Conservation (phyloP, 1,140 invertebrate species). For the Chrysomallon squamiferum region DNA sequence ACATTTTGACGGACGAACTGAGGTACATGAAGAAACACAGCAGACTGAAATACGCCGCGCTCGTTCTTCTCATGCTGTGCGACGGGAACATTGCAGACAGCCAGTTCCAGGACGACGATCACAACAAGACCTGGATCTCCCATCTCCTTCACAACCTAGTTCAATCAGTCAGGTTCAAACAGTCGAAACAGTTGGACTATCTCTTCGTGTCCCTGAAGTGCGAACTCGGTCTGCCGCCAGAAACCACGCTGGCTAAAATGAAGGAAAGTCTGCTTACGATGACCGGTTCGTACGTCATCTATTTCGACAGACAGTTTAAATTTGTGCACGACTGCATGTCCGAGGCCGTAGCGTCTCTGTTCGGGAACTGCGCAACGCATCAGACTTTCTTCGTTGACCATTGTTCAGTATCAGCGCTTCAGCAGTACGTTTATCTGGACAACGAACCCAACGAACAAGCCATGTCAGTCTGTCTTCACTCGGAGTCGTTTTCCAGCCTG, state of each 20-base stretch:
- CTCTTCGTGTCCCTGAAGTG: background rate
- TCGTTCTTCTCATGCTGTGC: background rate
- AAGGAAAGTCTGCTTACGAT: background rate
- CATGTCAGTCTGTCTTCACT: background rate
- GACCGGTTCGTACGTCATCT: background rate
- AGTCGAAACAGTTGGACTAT: background rate
- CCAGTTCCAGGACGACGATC: too few species aligned
- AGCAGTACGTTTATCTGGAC: background rate
- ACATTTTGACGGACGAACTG: background rate
- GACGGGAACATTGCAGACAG: background rate
- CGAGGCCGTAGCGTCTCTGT: background rate
- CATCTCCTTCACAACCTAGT: too few species aligned
- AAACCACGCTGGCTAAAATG: background rate
- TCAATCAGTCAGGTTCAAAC: background rate
- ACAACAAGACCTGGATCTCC: too few species aligned
- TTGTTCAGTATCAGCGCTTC: background rate
- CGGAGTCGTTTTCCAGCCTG: background rate
- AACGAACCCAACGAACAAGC: background rate
- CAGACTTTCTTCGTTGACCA: background rate
- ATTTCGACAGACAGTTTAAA: background rate
- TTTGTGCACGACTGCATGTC: background rate
- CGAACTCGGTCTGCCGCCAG: background rate
- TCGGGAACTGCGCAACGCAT: background rate
- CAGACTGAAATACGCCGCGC: background rate
- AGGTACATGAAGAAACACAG: background rate